Evolutionary conservation across 2,888 invertebrate genomes (phyloP).

Genomic region (Acrobasis suavella): DNA sequence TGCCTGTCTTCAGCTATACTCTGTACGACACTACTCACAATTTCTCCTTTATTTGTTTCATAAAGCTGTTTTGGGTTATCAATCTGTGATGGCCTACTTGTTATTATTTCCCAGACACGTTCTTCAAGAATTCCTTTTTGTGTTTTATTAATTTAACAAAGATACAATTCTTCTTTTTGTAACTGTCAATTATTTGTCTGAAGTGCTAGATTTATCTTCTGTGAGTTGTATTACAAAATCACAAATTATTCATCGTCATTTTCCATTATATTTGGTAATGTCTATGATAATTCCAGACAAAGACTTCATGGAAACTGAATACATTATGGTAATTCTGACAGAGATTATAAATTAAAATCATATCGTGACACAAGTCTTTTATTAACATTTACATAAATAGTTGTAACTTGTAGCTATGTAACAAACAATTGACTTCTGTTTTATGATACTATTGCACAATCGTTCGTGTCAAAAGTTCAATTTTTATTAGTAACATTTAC

Average conservation of each 20-base stretch:
- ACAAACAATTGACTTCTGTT: conserved; percentile 2
- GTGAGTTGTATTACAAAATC: not conserved
- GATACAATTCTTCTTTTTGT: no score
- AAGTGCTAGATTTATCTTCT: not conserved
- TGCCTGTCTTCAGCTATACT: no score
- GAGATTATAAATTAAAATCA: conserved; percentile 10
- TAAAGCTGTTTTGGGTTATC: no score
- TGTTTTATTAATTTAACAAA: no score
- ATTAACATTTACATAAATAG: conserved; percentile 9
- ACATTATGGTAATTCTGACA: not conserved
- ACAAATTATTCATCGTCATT: not conserved
- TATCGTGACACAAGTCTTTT: conserved; percentile 6
- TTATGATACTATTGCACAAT: conserved; percentile 8
- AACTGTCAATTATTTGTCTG: not conserved
- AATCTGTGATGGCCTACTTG: no score
- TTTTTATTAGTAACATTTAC: not conserved
- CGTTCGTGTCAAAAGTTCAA: conserved; percentile 2
- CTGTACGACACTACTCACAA: no score
- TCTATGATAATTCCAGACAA: conserved; percentile 8
- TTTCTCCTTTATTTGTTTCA: no score
- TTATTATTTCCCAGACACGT: no score
- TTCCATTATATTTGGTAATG: not conserved
- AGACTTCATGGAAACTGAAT: conserved; percentile 1
- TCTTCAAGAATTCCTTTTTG: no score
- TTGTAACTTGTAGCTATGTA: not conserved